Conservation (phyloP, 2,888 invertebrate species). For the Brachyptera risi region DNA sequence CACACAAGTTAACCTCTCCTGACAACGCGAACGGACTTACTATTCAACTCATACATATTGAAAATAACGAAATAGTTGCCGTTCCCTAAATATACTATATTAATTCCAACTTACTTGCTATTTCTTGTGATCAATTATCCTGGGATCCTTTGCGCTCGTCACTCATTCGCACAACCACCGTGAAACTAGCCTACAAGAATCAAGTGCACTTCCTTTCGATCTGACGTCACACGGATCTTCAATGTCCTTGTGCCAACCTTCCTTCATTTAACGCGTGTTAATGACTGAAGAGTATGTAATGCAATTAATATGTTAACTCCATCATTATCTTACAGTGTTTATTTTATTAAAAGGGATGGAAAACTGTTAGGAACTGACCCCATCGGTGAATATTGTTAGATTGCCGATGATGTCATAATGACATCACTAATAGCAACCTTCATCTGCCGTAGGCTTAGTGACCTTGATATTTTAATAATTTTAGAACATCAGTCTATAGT, state of each 20-base stretch:
- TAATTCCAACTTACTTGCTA: too few species aligned
- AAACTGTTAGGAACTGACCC: neutral
- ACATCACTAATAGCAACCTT: slow-evolving; percentile 45
- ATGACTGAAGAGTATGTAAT: too few species aligned
- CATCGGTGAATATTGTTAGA: slow-evolving; percentile 22
- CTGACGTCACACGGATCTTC: slow-evolving; percentile 30
- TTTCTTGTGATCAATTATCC: too few species aligned
- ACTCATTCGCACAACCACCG: slow-evolving; percentile 25
- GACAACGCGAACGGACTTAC: neutral
- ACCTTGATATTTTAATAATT: slow-evolving; percentile 27
- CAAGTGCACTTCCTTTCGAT: slow-evolving; percentile 34
- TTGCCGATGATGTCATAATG: slow-evolving; percentile 48
- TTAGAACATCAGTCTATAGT: neutral
- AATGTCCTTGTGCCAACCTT: slow-evolving; percentile 1
- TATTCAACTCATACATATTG: too few species aligned
- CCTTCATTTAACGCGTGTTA: neutral
- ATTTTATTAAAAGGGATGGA: too few species aligned
- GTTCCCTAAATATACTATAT: too few species aligned
- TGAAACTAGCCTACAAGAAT: slow-evolving; percentile 27
- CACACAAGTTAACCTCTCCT: neutral
- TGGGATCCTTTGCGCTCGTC: neutral
- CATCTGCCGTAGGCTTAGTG: slow-evolving; percentile 32
- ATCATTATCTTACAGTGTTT: too few species aligned
- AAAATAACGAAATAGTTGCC: too few species aligned
- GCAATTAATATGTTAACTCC: too few species aligned